phyloP scores from a whole-genome alignment of 2,797 vertebrate species.

The Rhodeus uyekii region DNA sequence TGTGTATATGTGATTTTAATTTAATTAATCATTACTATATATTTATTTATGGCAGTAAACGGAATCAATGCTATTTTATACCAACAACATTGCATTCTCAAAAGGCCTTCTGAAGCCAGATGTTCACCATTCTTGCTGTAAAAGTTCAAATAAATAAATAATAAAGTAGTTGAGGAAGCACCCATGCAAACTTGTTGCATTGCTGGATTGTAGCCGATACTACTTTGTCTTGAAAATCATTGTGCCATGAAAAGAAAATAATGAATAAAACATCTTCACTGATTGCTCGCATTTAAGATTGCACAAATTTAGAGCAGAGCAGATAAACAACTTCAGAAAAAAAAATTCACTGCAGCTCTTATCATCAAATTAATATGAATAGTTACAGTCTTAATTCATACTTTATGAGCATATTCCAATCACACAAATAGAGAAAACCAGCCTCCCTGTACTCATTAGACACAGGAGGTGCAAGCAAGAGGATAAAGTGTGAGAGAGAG shows the following conservation, averaged over 20 bases:
- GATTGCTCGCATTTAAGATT: background rate
- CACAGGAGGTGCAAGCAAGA: constrained; percentile 25
- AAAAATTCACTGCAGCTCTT: background rate
- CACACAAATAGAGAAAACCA: constrained; percentile 23
- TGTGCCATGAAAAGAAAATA: background rate
- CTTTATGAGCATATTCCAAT: background rate
- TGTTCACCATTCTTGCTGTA: background rate
- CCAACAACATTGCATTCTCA: background rate
- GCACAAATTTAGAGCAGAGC: background rate
- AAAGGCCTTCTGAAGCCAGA: background rate
- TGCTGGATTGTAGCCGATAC: background rate
- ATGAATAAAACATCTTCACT: background rate
- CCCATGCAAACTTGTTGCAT: background rate
- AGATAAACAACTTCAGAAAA: background rate
- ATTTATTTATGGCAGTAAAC: background rate
- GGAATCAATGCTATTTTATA: background rate
- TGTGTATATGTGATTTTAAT: background rate
- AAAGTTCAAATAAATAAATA: background rate
- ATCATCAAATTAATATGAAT: constrained; percentile 20
- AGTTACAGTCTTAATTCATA: constrained; percentile 1
- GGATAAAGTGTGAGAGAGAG: constrained; percentile 19
- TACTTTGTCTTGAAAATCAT: background rate
- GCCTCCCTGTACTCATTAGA: background rate
- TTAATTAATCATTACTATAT: background rate
- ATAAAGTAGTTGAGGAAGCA: background rate